Conservation (phyloP, 2,888 invertebrate species). For the Apotomis turbidana region DNA sequence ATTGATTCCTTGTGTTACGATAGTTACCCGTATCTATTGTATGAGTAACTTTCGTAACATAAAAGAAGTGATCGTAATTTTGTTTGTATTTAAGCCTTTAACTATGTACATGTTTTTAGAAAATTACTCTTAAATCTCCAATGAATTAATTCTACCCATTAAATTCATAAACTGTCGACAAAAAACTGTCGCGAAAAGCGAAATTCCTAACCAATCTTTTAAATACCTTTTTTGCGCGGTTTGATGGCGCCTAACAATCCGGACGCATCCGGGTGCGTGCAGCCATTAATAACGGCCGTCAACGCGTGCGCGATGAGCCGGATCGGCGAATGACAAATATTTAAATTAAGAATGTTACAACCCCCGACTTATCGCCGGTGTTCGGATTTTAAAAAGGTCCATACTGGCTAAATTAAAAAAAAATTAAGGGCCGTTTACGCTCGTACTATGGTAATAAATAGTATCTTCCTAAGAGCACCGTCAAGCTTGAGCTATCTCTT, state of each 20-base stretch:
- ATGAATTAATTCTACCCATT: too few relatives aligned
- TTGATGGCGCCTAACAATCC: conserved; percentile 17
- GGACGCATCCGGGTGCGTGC: conserved; percentile 60
- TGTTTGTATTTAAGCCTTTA: too few relatives aligned
- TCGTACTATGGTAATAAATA: too few relatives aligned
- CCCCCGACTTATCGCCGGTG: conserved; percentile 9
- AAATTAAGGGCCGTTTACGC: too few relatives aligned
- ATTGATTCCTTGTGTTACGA: too few relatives aligned
- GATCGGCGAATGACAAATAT: conserved; percentile 56
- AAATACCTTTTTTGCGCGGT: conserved; percentile 1
- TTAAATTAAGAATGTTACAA: conserved; percentile 44
- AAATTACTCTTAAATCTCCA: too few relatives aligned
- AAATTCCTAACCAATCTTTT: background rate
- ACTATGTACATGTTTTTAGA: background rate
- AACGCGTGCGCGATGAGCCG: conserved; percentile 68
- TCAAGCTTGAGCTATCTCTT: too few relatives aligned
- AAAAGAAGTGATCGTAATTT: too few relatives aligned
- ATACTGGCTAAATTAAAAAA: background rate
- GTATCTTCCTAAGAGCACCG: too few relatives aligned
- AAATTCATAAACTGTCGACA: too few relatives aligned
- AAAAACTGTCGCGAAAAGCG: background rate
- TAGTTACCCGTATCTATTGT: too few relatives aligned
- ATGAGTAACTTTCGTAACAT: too few relatives aligned
- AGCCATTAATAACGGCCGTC: conserved; percentile 71
- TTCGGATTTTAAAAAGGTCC: background rate